These are phyloP conservation scores for Riptortus pedestris DNA, from an alignment of 1,140 invertebrate genomes.

Conservation along the genomic window DNA sequence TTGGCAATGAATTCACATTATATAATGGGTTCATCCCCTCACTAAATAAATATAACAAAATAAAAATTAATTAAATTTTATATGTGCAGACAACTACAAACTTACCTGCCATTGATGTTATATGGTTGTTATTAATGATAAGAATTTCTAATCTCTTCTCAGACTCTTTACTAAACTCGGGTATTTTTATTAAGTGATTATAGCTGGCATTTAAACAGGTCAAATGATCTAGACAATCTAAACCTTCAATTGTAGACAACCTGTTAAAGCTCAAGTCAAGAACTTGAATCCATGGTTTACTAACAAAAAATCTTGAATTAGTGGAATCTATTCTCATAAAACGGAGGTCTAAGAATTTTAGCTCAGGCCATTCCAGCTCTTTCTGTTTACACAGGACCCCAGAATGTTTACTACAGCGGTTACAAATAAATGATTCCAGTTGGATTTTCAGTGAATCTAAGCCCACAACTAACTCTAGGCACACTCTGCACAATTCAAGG, in stretches of 20 bases:
- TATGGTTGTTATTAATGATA: not conserved
- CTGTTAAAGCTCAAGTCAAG: not conserved
- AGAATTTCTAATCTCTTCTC: constrained; percentile 4
- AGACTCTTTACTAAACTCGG: constrained; percentile 46
- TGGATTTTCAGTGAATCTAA: constrained; percentile 19
- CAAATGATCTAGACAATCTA: not conserved
- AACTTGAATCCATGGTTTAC: constrained; percentile 1
- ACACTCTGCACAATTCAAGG: constrained; percentile 29
- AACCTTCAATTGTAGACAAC: not conserved
- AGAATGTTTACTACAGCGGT: constrained; percentile 39
- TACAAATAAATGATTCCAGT: constrained; percentile 29
- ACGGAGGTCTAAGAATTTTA: constrained; percentile 45
- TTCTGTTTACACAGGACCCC: constrained; percentile 42
- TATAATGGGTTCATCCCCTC: too few species aligned
- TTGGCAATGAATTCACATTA: too few species aligned
- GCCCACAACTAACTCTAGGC: constrained; percentile 24
- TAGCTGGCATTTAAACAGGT: not conserved
- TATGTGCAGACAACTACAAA: not conserved
- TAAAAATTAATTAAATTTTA: not conserved
- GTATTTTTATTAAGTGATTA: constrained; percentile 27
- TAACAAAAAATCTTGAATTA: constrained; percentile 38
- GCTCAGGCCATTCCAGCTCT: constrained; percentile 49
- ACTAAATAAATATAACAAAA: not conserved
- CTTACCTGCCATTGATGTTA: constrained; percentile 2
- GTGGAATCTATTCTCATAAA: constrained; percentile 43